Percentiles rank a stretch among this genome's conserved stretches.
phyloP scores from a whole-genome alignment of 2,113 vertebrate species.

The Patagioenas fasciata region DNA sequence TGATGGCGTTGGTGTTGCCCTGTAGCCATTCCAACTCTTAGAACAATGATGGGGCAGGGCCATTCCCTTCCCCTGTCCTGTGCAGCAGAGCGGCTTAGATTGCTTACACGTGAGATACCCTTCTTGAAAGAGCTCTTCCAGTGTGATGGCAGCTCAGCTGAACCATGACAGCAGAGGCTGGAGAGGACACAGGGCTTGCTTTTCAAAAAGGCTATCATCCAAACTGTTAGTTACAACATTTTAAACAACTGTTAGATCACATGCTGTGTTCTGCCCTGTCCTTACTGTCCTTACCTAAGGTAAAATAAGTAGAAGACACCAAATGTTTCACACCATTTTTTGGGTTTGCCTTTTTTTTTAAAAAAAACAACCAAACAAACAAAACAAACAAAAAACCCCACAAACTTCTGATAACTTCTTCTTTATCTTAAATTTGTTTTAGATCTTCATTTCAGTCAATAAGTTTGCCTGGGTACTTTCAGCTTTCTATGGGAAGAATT shows the following conservation, averaged over 20 bases:
- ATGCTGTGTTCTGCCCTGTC: not conserved
- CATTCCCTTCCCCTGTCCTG: not conserved
- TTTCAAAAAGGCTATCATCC: not conserved
- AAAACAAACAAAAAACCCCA: no score
- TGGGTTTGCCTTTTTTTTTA: not conserved
- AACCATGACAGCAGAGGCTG: not conserved
- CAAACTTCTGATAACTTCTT: not conserved
- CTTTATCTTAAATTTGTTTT: not conserved
- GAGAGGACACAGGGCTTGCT: not conserved
- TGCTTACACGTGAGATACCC: accelerated
- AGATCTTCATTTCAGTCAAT: not conserved
- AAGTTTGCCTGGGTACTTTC: not conserved
- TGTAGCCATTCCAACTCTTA: not conserved
- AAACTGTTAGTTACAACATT: not conserved
- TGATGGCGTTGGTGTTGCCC: not conserved
- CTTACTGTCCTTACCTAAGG: not conserved
- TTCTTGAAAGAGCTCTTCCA: not conserved
- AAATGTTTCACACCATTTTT: not conserved
- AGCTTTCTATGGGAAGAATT: not conserved
- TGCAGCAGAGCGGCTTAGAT: not conserved
- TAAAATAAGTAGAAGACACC: not conserved
- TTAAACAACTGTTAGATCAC: not conserved
- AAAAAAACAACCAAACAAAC: no score
- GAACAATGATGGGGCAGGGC: not conserved
- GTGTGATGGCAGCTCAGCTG: not conserved